phyloP scores from a whole-genome alignment of 2,888 invertebrate species.

The Pandemis cinnamomeana region DNA sequence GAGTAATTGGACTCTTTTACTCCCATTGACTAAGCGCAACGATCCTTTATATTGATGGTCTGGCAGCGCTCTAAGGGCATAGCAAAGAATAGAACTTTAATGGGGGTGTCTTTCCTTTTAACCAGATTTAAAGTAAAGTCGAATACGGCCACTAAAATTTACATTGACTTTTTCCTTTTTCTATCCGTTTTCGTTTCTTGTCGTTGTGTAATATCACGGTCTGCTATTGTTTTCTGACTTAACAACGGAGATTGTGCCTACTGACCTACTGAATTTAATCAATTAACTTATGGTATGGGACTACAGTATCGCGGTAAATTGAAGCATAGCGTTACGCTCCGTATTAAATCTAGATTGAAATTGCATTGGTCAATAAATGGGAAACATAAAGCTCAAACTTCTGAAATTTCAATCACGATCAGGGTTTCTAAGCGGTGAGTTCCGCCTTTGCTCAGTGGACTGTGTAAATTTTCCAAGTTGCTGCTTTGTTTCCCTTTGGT shows the following conservation, averaged over 20 bases:
- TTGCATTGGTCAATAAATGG: slow-evolving; percentile 16
- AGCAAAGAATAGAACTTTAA: too few species aligned
- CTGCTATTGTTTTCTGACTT: not conserved
- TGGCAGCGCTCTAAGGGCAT: too few species aligned
- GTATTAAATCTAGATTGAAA: slow-evolving; percentile 11
- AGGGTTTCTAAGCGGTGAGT: slow-evolving; percentile 13
- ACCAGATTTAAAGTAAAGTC: too few species aligned
- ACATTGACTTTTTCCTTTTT: too few species aligned
- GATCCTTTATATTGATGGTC: too few species aligned
- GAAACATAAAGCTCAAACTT: slow-evolving; percentile 22
- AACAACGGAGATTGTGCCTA: not conserved
- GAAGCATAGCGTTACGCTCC: slow-evolving; percentile 12
- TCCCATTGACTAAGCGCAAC: too few species aligned
- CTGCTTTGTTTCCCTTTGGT: slow-evolving; percentile 11
- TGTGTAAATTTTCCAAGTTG: slow-evolving; percentile 26
- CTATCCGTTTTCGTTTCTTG: too few species aligned
- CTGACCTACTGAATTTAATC: not conserved
- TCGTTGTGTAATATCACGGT: too few species aligned
- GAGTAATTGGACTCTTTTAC: too few species aligned
- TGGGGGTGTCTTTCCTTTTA: too few species aligned
- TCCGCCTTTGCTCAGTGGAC: slow-evolving; percentile 24
- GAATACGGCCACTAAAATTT: too few species aligned
- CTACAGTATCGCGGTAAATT: slow-evolving; percentile 9
- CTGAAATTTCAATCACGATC: slow-evolving; percentile 16
- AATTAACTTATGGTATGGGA: too few species aligned